phyloP scores from a whole-genome alignment of 2,113 vertebrate genomes.

The Austrofundulus limnaeus region DNA sequence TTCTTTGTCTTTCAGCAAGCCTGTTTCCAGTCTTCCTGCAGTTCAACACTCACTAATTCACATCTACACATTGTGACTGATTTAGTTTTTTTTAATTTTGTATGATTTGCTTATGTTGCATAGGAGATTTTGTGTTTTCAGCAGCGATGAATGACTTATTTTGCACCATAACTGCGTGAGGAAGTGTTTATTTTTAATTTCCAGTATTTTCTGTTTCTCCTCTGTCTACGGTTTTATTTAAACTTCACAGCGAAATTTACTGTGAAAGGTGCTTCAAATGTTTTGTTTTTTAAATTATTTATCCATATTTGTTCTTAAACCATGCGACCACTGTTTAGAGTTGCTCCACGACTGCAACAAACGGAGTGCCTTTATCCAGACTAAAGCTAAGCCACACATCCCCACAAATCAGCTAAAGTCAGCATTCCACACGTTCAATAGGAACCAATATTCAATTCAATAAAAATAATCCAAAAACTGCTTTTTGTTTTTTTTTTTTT shows the following conservation, averaged over 20 bases:
- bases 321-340: slow-evolving; percentile 53
- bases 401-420: slow-evolving; percentile 21
- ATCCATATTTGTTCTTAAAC: slow-evolving; percentile 29
- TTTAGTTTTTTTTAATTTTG: slow-evolving; percentile 20
- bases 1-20: too few relatives aligned
- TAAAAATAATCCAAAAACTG: slow-evolving; percentile 43
- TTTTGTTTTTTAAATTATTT: slow-evolving; percentile 17
- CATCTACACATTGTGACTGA: slow-evolving; percentile 14
- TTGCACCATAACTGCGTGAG: slow-evolving; percentile 29
- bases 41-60: not conserved
- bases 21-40: slow-evolving; percentile 49
- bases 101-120: not conserved
- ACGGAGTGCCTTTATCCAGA: slow-evolving; percentile 76
- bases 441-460: slow-evolving; percentile 42
- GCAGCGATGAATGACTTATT: slow-evolving; percentile 32
- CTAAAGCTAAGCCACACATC: slow-evolving; percentile 31
- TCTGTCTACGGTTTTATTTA: slow-evolving; percentile 42
- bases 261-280: slow-evolving; percentile 44
- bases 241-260: slow-evolving; percentile 36
- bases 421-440: slow-evolving; percentile 63
- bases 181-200: not conserved
- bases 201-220: not conserved
- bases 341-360: slow-evolving; percentile 54
- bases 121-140: slow-evolving; percentile 9
- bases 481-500: too few relatives aligned